Evolutionary conservation across 2,888 invertebrate species (phyloP).

Genomic region (Himalopsyche kuldschensis): DNA sequence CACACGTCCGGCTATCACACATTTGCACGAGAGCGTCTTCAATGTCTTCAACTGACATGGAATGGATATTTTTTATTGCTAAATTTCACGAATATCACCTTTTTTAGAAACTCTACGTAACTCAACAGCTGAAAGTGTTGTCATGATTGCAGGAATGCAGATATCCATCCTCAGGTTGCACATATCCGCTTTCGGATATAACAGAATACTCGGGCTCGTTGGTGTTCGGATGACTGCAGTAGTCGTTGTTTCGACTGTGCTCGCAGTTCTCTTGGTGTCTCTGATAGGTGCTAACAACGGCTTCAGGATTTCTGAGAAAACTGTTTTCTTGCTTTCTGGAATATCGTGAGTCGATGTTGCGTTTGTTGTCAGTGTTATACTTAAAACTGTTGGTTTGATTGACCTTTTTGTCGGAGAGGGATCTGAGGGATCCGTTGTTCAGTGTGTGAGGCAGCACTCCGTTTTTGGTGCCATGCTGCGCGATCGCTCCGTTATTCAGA

Average conservation of each 20-base stretch:
- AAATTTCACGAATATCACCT: slow-evolving; percentile 60
- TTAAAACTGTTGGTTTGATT: slow-evolving; percentile 52
- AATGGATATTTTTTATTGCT: slow-evolving; percentile 61
- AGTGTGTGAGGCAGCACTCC: slow-evolving; percentile 45
- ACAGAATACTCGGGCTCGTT: slow-evolving; percentile 59
- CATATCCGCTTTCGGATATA: slow-evolving; percentile 53
- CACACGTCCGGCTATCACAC: slow-evolving; percentile 35
- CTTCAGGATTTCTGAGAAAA: slow-evolving; percentile 55
- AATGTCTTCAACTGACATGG: slow-evolving; percentile 45
- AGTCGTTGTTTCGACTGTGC: slow-evolving; percentile 46
- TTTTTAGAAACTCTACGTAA: slow-evolving; percentile 47
- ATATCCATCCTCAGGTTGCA: slow-evolving; percentile 48
- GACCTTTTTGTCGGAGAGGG: slow-evolving; percentile 55
- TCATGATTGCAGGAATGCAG: slow-evolving; percentile 55
- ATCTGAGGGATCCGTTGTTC: slow-evolving; percentile 58
- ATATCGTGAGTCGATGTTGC: slow-evolving; percentile 57
- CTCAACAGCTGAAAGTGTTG: slow-evolving; percentile 61
- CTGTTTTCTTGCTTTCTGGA: slow-evolving; percentile 59
- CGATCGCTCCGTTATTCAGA: slow-evolving; percentile 58
- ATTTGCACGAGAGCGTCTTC: slow-evolving; percentile 35
- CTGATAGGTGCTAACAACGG: slow-evolving; percentile 52
- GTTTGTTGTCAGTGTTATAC: slow-evolving; percentile 57
- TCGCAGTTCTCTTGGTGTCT: slow-evolving; percentile 46
- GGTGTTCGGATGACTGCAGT: slow-evolving; percentile 46
- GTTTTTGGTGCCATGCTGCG: slow-evolving; percentile 44